phyloP scores from a whole-genome alignment of 2,113 vertebrate genomes.

The Elanus axillaris region DNA sequence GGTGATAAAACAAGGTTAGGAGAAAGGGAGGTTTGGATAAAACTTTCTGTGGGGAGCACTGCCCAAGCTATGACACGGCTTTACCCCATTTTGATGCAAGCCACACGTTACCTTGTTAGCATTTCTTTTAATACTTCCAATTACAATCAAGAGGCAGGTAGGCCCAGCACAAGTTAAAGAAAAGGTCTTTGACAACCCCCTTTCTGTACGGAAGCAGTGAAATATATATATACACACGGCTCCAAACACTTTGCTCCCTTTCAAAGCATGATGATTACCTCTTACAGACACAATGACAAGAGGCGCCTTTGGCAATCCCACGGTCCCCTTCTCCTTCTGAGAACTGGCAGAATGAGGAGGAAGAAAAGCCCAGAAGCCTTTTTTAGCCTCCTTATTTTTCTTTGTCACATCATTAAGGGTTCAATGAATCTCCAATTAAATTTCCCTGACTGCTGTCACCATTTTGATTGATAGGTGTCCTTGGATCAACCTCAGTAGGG shows the following conservation, averaged over 20 bases:
- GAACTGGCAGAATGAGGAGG: constrained; percentile 37
- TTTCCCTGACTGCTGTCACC: constrained; percentile 73
- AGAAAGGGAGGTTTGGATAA: not conserved
- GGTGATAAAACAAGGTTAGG: not conserved
- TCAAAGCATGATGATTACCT: constrained; percentile 43
- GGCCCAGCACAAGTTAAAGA: not conserved
- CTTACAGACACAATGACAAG: constrained; percentile 43
- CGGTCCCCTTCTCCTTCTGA: constrained; percentile 44
- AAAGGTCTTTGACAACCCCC: not conserved
- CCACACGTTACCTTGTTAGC: not conserved
- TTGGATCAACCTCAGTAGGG: constrained; percentile 78
- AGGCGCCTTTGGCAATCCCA: constrained; percentile 44
- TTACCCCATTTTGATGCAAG: not conserved
- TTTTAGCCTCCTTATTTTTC: constrained; percentile 74
- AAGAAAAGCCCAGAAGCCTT: constrained; percentile 67
- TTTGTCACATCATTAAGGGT: constrained; percentile 82
- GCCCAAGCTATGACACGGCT: not conserved
- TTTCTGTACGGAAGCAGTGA: not conserved
- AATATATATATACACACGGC: not conserved
- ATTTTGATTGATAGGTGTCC: constrained; percentile 82
- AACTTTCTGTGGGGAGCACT: not conserved
- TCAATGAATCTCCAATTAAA: constrained; percentile 83
- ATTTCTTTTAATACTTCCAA: not conserved
- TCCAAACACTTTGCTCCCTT: constrained; percentile 7
- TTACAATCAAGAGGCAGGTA: not conserved